A percentile compares a stretch with the other conserved stretches of the same genome.
These are phyloP conservation scores for Girardia tigrina DNA, from an alignment of 2,888 invertebrate genomes.

Conservation along the genomic window DNA sequence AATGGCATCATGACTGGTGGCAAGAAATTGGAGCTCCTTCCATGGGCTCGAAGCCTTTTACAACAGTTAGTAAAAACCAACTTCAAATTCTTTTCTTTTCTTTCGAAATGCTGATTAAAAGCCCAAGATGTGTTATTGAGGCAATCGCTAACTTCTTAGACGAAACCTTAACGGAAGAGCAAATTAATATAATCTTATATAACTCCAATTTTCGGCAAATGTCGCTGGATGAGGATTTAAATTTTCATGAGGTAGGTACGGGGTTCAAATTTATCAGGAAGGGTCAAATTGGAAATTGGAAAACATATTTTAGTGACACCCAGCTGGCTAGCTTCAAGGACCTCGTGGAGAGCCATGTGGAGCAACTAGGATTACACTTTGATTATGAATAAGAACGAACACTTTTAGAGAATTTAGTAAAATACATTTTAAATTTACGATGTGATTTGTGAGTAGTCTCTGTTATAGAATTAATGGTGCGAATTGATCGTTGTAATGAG, in stretches of 20 bases:
- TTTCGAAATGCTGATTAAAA: constrained; percentile 5
- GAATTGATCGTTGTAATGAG: too few relatives aligned
- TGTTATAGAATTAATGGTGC: too few relatives aligned
- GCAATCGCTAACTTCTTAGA: constrained; percentile 27
- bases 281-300: constrained; percentile 30
- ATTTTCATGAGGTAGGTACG: not conserved
- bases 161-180: not conserved
- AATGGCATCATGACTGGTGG: constrained; percentile 29
- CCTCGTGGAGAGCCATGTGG: constrained; percentile 21
- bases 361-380: not conserved
- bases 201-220: constrained; percentile 29
- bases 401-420: too few relatives aligned
- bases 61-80: not conserved
- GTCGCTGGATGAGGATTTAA: constrained; percentile 5
- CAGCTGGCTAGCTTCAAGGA: not conserved
- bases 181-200: constrained; percentile 27
- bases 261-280: constrained; percentile 31
- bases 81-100: not conserved
- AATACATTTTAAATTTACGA: too few relatives aligned
- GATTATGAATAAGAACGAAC: constrained; percentile 30
- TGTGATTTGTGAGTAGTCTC: too few relatives aligned
- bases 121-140: constrained; percentile 8
- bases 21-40: constrained; percentile 9
- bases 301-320: not conserved
- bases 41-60: not conserved